These are phyloP conservation scores for Epizoanthus scotinus DNA, from an alignment of 92 coral and sea anemone species.

Conservation along the genomic window DNA sequence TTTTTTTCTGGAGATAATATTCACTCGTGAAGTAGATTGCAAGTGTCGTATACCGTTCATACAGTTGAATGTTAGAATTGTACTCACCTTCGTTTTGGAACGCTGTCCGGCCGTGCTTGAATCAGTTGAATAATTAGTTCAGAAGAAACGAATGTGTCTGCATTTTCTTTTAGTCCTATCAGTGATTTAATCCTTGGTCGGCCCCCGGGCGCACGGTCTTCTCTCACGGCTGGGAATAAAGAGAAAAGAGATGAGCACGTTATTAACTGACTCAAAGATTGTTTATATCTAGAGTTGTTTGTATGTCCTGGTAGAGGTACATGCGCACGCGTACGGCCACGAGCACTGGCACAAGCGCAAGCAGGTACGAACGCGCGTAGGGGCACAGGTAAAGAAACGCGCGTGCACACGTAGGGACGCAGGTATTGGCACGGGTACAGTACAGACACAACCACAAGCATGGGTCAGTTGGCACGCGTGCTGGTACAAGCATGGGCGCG, in stretches of 20 bases:
- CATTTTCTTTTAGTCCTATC: slow-evolving; percentile 88
- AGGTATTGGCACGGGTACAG: no score
- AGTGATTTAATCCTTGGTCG: slow-evolving; percentile 83
- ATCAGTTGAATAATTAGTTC: slow-evolving; percentile 91
- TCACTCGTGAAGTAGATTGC: no score
- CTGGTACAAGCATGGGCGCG: no score
- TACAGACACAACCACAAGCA: no score
- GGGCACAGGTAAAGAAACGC: no score
- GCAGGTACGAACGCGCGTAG: neutral
- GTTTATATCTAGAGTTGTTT: neutral
- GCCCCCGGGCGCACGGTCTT: slow-evolving; percentile 99
- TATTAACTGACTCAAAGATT: neutral
- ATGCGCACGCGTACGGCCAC: no score
- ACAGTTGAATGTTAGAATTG: no score
- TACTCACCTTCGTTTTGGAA: slow-evolving; percentile 87
- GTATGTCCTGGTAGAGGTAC: neutral
- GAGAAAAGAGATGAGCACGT: neutral
- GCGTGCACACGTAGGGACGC: no score
- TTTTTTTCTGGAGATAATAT: no score
- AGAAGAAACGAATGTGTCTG: slow-evolving; percentile 95
- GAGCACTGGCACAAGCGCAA: no score
- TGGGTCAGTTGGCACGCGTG: no score
- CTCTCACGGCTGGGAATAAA: slow-evolving; percentile 83
- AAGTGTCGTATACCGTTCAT: no score
- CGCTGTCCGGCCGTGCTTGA: slow-evolving; percentile 94